phyloP scores from a whole-genome alignment of 2,797 vertebrate species.

The Sebastes nivosus region DNA sequence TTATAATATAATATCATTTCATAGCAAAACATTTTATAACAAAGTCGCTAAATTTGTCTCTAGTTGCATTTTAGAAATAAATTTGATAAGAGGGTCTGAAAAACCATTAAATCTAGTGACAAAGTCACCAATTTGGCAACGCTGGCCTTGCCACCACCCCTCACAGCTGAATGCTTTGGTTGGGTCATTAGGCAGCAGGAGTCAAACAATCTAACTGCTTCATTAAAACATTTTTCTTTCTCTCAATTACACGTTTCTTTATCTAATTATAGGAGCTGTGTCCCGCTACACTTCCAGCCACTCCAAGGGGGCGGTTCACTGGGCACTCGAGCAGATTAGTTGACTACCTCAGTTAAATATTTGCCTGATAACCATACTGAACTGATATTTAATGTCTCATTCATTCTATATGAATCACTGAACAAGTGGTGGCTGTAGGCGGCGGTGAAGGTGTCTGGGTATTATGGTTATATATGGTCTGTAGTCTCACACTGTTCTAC shows the following conservation, averaged over 20 bases:
- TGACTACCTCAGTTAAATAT: background rate
- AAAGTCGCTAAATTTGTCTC: no score
- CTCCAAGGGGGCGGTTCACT: accelerated
- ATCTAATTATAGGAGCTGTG: background rate
- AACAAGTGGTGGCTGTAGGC: background rate
- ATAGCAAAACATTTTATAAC: no score
- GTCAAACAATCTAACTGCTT: background rate
- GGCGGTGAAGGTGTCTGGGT: background rate
- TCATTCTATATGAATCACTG: background rate
- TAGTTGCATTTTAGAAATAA: accelerated
- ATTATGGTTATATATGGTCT: background rate
- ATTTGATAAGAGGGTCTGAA: no score
- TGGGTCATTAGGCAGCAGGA: background rate
- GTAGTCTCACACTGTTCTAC: background rate
- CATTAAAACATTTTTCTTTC: background rate
- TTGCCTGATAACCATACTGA: background rate
- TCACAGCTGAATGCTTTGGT: no score
- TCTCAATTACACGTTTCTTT: background rate
- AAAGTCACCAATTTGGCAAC: no score
- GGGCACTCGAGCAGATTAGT: background rate
- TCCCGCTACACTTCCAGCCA: background rate
- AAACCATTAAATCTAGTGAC: no score
- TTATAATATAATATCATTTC: no score
- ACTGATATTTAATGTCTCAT: background rate
- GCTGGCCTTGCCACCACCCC: background rate